Evolutionary conservation across 2,113 vertebrate species (phyloP).

Genomic region (Nymphicus hollandicus): DNA sequence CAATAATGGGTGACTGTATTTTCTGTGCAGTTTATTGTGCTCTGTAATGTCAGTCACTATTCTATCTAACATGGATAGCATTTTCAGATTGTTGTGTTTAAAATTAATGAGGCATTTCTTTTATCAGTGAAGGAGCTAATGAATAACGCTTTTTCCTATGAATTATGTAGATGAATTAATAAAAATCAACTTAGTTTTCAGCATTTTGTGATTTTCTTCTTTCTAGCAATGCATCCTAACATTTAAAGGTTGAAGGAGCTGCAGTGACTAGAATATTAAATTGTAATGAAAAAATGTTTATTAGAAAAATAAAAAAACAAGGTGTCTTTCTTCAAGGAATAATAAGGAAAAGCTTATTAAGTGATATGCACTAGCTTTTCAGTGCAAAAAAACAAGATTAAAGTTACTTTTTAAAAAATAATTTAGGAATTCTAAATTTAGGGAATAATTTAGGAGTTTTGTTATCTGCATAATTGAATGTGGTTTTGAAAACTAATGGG

Average conservation of each 20-base stretch:
- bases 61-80: slow-evolving; percentile 50
- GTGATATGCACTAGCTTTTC: not conserved
- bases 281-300: not conserved
- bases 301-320: not conserved
- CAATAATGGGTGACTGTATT: slow-evolving; percentile 50
- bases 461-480: not conserved
- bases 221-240: not conserved
- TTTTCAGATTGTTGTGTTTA: slow-evolving; percentile 64
- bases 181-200: slow-evolving; percentile 58
- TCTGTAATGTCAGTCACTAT: slow-evolving; percentile 69
- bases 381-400: not conserved
- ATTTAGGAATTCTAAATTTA: not conserved
- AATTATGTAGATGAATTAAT: slow-evolving; percentile 62
- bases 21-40: slow-evolving; percentile 49
- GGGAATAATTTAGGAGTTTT: not conserved
- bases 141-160: slow-evolving; percentile 25
- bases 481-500: not conserved
- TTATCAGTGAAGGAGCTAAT: slow-evolving; percentile 50
- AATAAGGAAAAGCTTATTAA: not conserved
- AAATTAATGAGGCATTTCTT: slow-evolving; percentile 71
- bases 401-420: not conserved
- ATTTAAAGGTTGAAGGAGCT: not conserved
- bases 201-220: slow-evolving; percentile 16
- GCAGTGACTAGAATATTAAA: not conserved
- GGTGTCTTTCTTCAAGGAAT: not conserved